A percentile compares a stretch with the other conserved stretches of the same genome.
Evolutionary conservation across 2,797 vertebrate species (phyloP).

Genomic region (Gastrophryne carolinensis): DNA sequence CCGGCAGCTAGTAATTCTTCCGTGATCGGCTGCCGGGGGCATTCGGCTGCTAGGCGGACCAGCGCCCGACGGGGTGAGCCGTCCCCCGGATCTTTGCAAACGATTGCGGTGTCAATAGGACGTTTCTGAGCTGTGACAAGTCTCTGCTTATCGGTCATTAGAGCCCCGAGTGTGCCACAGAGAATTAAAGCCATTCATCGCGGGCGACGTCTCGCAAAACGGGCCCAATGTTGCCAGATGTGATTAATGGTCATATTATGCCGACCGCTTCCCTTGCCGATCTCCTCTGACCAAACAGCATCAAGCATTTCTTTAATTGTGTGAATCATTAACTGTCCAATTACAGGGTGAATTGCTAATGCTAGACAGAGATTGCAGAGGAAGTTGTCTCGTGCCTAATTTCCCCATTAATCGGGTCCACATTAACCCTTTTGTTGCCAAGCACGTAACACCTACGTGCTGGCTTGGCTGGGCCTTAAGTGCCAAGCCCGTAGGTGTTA

Average conservation of each 20-base stretch:
- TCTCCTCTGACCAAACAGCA: too few relatives aligned
- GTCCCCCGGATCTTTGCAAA: slow-evolving; percentile 72
- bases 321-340: too few relatives aligned
- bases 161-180: slow-evolving; percentile 63
- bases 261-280: background rate
- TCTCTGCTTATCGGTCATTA: slow-evolving; percentile 72
- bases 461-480: too few relatives aligned
- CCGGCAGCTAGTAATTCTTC: slow-evolving; percentile 72
- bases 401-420: too few relatives aligned
- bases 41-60: slow-evolving; percentile 68
- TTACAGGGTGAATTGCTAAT: too few relatives aligned
- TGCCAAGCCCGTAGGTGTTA: too few relatives aligned
- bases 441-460: too few relatives aligned
- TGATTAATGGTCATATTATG: background rate
- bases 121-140: slow-evolving; percentile 72
- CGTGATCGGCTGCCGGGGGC: slow-evolving; percentile 72
- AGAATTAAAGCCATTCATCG: slow-evolving; percentile 3
- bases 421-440: too few relatives aligned
- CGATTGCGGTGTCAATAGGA: slow-evolving; percentile 72
- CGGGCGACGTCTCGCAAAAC: background rate
- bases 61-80: slow-evolving; percentile 73
- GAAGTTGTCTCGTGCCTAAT: too few relatives aligned
- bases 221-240: background rate
- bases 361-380: too few relatives aligned
- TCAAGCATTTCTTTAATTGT: too few relatives aligned